Base-by-base conservation (phyloP, 1,140 invertebrate species). In the Chionoecetes opilio region DNA sequence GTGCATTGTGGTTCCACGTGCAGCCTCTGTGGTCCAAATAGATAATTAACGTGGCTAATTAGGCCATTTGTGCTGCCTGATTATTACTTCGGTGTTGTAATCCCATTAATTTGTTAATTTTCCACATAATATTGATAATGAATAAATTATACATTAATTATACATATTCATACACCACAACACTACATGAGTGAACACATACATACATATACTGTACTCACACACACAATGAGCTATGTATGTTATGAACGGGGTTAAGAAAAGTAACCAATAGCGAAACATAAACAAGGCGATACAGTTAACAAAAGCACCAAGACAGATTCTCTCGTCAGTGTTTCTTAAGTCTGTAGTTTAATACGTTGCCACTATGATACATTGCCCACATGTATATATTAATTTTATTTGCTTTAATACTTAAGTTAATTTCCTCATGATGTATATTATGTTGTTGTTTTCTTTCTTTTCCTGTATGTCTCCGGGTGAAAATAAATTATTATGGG, bases 61-160 rank as follows among this genome's bases (percentile, higher is more conserved):
- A 75, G 11, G 63, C 63, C 63, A 75, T 75, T 75, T 75, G 63
- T 75, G 63, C 21, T n/a, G 63, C 63, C 63, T 75, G 63, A 75
- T 75, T 75, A 75, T 75, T 75, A 75, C 63, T 75, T 75, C n/a
- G 63, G 63, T 75, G 63, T 75, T 75, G 63, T 75, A 75, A 75
- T 75, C 63, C 63, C 63, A 75, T 75, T 75, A 75, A 75, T 75
- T 75, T 75, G 63, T 75, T 75, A 75, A 75, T 75, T 75, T 75
- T 75, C 63, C n/a, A 26, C 63, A 75, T 75, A 75, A 75, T 21
- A 75, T 75, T 75, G n/a, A 75, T 21, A 75, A 75, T 75, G 63
- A 75, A 75, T 75, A 75, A 75, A 75, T 75, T 75, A 75, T 75
- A 75, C 63, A 75, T 75, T 75, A 75, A 75, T 75, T n/a, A 75